Evolutionary conservation across 2,888 invertebrate species (phyloP).

Genomic region (Dermolepida albohirtum): DNA sequence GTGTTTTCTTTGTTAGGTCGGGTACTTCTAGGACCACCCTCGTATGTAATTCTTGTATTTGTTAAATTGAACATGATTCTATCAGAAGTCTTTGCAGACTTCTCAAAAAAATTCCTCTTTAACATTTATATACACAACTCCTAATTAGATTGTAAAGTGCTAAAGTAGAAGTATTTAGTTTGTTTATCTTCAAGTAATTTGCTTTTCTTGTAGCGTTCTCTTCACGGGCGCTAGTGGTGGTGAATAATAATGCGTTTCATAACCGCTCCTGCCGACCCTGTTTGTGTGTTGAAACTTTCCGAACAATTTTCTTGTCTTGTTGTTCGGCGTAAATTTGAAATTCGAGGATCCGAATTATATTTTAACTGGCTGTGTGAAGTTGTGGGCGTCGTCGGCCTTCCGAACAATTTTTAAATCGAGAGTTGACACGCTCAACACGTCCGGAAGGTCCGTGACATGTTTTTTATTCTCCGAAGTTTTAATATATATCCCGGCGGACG

Average conservation of each 20-base stretch:
- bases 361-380: conserved; percentile 21
- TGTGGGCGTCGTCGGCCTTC: conserved; percentile 17
- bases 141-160: conserved; percentile 37
- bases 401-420: conserved; percentile 33
- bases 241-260: conserved; percentile 38
- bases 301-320: conserved; percentile 26
- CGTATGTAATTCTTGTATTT: too few relatives aligned
- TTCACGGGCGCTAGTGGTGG: conserved; percentile 27
- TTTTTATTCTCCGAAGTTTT: conserved; percentile 31
- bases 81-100: too few relatives aligned
- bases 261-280: conserved; percentile 5
- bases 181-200: conserved; percentile 33
- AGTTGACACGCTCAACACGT: conserved; percentile 34
- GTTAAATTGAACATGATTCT: too few relatives aligned
- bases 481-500: conserved; percentile 20
- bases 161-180: conserved; percentile 28
- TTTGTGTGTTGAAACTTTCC: conserved; percentile 30
- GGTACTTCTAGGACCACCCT: too few relatives aligned
- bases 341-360: conserved; percentile 37
- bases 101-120: too few relatives aligned
- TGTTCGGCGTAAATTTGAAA: conserved; percentile 32
- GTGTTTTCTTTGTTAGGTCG: too few relatives aligned
- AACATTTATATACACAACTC: conserved; percentile 9
- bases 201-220: conserved; percentile 30
- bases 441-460: conserved; percentile 34